Evolutionary conservation across 2,797 vertebrate genomes (phyloP), one percentile per base, ranked within the genome.

Genomic region (Enteromius anoplus): DNA sequence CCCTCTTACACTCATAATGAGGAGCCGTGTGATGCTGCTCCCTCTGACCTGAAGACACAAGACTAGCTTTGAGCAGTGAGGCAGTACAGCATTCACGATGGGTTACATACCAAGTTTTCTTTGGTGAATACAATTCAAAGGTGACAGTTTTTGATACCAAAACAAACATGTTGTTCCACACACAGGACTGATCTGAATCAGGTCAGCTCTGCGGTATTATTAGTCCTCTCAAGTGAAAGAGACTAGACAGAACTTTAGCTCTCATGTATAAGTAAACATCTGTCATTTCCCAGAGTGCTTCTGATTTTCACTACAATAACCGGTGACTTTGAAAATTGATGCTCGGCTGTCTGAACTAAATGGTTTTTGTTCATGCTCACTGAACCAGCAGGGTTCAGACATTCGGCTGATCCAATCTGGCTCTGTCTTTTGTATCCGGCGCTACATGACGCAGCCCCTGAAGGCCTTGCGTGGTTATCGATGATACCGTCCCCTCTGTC

Each of bases 1-100:
- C 53, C 65, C 75, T 60, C 12, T 26, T 12, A 78, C 79, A 79
- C 21, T 77, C 34, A 17, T 77, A 42, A 45, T 85, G 78, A 73
- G 17, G 69, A 58, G 47, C 21, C 17, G 32, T 80, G 34, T 82
- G 81, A 83, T 78, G 58, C 47, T 82, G 29, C 49, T 82, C 37
- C 60, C 85, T 81, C 75, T 72, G 64, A 85, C 70, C 64, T 75
- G 55, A 86, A 81, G 26, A 71, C 45, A 71, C 34, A 82, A n/a
- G 12, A 21, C 34, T 70, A 10, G 42, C 53, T 70, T 58, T 34
- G 32, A 70, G 37, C 32, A 68, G 14, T 60, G 37, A 7, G 19
- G 11, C 7, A 3, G 19, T 17, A 34, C 26, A 81, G 29, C 32
- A n/a, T 78, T 29, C 40, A 65, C 11, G 0, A 32, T 55, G 8